Base-by-base conservation (phyloP, 2,888 invertebrate species). In the Cheilosia scutellata region DNA sequence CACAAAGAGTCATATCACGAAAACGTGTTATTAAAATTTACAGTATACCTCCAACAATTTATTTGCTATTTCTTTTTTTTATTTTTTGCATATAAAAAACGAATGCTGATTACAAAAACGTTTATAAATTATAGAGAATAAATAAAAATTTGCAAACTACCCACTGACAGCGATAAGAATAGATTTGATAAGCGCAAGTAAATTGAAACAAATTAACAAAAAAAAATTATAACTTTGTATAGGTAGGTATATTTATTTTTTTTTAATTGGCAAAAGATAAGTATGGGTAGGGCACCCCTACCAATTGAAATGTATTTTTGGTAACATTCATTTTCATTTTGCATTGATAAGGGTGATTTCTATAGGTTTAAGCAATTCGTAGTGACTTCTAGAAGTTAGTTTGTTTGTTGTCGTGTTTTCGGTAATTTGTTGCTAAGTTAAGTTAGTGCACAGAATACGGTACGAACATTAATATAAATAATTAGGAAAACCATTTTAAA, bases 111-210 rank as follows among this genome's bases (percentile, higher is more conserved):
- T 63, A 33, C 2, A 49, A 31, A 51, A 25, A 27, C 4, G 5
- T 5, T 13, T 13, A 4, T 13, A 20, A 49, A 9, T 11, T 9
- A 63, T 31, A n/a, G 4, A 11, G 2, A 47, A 7, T 33, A 51
- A 51, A n/a, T n/a, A 27, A 20, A 20, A 51, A 51, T 9, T 42
- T 55, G 70, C 70, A 44, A 57, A 47, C 33, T 57, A 58, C 33
- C n/a, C 55, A 53, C 42, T 55, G 55, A 60, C 71, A 62, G 53
- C 27, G 49, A 49, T 49, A 47, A 71, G 58, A 49, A 47, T n/a
- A 49, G 37, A 47, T 51, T 5, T 72, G 62, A 62, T 72, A 62
- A 72, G 58, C 20, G 13, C 6, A 42, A 58, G 6, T 49, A 9
- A 40, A 40, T 60, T 49, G n/a, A 40, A 60, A 51, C 16, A 37